Evolutionary conservation across 2,888 invertebrate species (phyloP), one percentile per base, ranked within the genome.

Genomic region (Tenodera sinensis): DNA sequence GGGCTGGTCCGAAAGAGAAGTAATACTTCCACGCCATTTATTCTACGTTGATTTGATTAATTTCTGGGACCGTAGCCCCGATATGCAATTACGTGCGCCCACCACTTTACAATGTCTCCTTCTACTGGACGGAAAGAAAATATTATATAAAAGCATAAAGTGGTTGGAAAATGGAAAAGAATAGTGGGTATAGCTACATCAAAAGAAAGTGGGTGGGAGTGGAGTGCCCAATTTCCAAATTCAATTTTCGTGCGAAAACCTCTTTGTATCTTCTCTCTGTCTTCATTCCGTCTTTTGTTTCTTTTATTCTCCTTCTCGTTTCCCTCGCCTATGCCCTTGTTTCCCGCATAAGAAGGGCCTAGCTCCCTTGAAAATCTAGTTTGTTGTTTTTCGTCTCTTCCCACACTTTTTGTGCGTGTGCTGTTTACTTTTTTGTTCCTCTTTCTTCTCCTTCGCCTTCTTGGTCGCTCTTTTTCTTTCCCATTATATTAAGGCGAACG

Each of bases 211-310:
- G 83, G 84, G 30, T 90, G 89, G 88, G 88, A 89, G 12, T 82
- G 81, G 85, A 83, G n/a, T n/a, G 84, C 90, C 89, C 89, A 90
- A 90, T 90, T 89, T 90, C 90, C 88, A 90, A 90, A 90, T 90
- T 90, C 90, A 90, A 90, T 90, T 90, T 90, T 89, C 89, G 71
- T 82, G 84, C 71, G 87, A 89, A 90, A 89, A 90, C 90, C 90
- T 90, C 90, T 90, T 90, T 90, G 88, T 90, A 83, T 88, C 88
- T 87, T 83, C 42, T 83, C 42, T n/a, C 28, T 83, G 27, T 82
- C 42, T 42, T n/a, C 83, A 83, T 87, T 83, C 54, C 15, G 54
- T 71, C 6, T 20, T 71, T 25, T 71, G 20, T 20, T 71, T 71
- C 20, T 20, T 71, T 20, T 71, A 71, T 71, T 28, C 14, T 27